These are phyloP conservation scores for Polydrusus pterygomalis DNA, from an alignment of 2,888 invertebrate genomes.

Conservation along the genomic window DNA sequence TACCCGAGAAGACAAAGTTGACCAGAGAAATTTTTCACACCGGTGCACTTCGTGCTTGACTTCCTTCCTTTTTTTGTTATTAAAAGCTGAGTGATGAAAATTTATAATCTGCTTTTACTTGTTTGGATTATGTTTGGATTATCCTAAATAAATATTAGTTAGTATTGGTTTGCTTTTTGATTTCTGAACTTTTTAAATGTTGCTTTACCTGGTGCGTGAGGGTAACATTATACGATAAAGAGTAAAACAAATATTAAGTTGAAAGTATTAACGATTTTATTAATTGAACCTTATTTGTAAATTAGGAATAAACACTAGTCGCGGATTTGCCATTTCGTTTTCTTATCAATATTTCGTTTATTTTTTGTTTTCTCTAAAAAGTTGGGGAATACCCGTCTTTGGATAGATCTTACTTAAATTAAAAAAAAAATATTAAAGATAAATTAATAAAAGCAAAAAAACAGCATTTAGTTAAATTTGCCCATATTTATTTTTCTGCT, in stretches of 20 bases:
- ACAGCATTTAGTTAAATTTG: too few species aligned
- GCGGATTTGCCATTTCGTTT: too few species aligned
- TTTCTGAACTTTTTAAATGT: neutral
- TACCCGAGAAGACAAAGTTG: neutral
- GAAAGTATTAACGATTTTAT: neutral
- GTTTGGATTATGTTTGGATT: constrained; percentile 6
- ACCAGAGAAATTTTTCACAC: neutral
- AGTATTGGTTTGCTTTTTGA: neutral
- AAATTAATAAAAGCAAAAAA: too few species aligned
- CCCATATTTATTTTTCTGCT: too few species aligned
- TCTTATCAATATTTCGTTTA: too few species aligned
- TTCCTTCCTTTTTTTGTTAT: neutral
- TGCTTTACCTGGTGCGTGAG: neutral
- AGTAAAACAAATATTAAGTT: neutral
- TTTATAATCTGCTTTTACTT: neutral
- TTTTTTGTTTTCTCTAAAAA: too few species aligned
- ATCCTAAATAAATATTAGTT: constrained; percentile 4
- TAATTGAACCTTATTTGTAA: too few species aligned
- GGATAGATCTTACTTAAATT: too few species aligned
- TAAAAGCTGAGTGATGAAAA: neutral
- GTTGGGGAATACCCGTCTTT: too few species aligned
- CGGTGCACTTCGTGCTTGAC: neutral
- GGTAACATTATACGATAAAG: neutral
- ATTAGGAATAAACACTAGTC: too few species aligned
- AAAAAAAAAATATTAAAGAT: too few species aligned